A percentile compares a stretch with the other conserved stretches of the same genome.
These are phyloP conservation scores for Terrapene triunguis DNA, from an alignment of 2,113 vertebrate genomes.

Conservation along the genomic window DNA sequence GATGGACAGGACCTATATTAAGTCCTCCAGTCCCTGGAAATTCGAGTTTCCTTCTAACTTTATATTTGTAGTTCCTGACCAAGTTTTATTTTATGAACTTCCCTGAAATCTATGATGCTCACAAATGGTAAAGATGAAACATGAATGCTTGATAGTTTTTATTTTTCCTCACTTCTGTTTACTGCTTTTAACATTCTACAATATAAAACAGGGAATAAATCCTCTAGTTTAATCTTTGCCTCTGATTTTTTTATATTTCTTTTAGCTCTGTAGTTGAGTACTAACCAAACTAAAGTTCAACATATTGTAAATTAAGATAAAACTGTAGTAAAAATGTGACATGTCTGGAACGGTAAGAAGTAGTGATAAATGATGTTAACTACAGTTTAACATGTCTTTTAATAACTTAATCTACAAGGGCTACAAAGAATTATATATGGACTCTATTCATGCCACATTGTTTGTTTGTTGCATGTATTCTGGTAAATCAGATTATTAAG, in stretches of 20 bases:
- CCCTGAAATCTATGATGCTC: not conserved
- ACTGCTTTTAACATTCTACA: conserved; percentile 9
- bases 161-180: conserved; percentile 44
- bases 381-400: not conserved
- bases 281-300: conserved; percentile 12
- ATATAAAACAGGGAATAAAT: conserved; percentile 55
- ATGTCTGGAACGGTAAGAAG: not conserved
- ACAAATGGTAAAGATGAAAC: conserved; percentile 11
- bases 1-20: not conserved
- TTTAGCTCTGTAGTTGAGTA: conserved; percentile 6
- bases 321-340: conserved; percentile 21
- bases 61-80: not conserved
- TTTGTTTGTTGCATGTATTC: not conserved
- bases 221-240: not conserved
- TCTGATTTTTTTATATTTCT: not conserved
- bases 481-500: not conserved
- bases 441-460: not conserved
- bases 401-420: conserved; percentile 2
- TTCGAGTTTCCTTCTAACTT: not conserved
- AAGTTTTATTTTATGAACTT: conserved; percentile 13
- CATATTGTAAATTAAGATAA: conserved; percentile 49
- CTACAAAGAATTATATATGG: not conserved
- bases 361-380: not conserved
- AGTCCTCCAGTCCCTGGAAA: not conserved
- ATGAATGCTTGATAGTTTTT: conserved; percentile 8